phyloP scores from a whole-genome alignment of 2,888 invertebrate species.

The Ophion slaviceki region DNA sequence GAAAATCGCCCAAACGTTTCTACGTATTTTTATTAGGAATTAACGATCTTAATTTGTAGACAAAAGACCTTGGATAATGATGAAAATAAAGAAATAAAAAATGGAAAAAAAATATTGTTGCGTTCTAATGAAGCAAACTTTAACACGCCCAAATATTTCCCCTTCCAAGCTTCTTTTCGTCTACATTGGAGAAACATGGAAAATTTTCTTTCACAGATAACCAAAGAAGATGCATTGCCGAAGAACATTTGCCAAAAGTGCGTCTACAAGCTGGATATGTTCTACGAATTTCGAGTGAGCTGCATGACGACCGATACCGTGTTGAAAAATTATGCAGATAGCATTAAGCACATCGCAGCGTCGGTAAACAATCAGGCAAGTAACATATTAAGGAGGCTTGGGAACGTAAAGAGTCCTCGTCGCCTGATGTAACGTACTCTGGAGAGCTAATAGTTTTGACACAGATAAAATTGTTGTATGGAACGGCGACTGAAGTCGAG shows the following conservation, averaged over 20 bases:
- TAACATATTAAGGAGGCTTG: neutral
- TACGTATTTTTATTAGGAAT: no score
- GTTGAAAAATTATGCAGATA: conserved; percentile 88
- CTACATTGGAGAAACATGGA: neutral
- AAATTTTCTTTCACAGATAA: conserved; percentile 84
- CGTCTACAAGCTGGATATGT: conserved; percentile 87
- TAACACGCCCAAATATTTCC: neutral
- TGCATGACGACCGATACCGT: conserved; percentile 88
- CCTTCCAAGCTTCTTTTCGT: neutral
- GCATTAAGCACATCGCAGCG: conserved; percentile 88
- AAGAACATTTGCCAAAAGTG: conserved; percentile 90
- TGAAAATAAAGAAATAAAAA: no score
- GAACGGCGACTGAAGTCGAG: no score
- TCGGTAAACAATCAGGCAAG: conserved; percentile 88
- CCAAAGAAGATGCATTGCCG: conserved; percentile 89
- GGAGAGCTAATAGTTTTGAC: no score
- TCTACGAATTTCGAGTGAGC: conserved; percentile 89
- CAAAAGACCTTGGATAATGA: no score
- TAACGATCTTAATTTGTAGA: no score
- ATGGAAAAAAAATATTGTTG: no score
- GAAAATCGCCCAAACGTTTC: no score
- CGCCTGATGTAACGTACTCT: no score
- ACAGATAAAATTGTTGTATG: no score
- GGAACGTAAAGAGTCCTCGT: no score
- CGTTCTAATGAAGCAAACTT: no score